A percentile compares a stretch with the other conserved stretches of the same genome.
Conservation (phyloP, 2,113 vertebrate species). For the Oncorhynchus masou region DNA sequence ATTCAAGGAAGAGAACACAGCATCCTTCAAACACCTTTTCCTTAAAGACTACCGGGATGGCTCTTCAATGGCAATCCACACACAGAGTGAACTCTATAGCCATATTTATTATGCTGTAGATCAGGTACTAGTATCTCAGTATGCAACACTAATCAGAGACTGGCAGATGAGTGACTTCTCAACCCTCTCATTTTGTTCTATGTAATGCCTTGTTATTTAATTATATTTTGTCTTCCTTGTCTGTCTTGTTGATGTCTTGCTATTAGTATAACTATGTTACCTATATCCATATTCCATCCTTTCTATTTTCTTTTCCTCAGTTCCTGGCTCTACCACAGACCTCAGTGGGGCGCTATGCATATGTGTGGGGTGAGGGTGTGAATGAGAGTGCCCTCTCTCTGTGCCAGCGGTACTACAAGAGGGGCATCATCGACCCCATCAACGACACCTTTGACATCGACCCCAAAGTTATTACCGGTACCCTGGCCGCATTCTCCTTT, state of each 20-base stretch:
- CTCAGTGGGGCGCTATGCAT: slow-evolving; percentile 82
- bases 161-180: neutral
- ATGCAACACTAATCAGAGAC: neutral
- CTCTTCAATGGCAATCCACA: slow-evolving; percentile 76
- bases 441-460: slow-evolving; percentile 94
- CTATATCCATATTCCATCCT: neutral
- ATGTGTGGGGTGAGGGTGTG: slow-evolving; percentile 61
- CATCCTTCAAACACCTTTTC: slow-evolving; percentile 89
- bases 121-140: slow-evolving; percentile 66
- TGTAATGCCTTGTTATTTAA: neutral
- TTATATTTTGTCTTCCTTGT: neutral
- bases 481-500: slow-evolving; percentile 5
- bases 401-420: slow-evolving; percentile 84
- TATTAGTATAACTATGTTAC: too few species aligned
- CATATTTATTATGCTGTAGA: slow-evolving; percentile 75
- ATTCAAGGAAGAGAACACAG: slow-evolving; percentile 90
- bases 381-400: slow-evolving; percentile 80
- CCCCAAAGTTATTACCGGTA: slow-evolving; percentile 80
- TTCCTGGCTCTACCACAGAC: slow-evolving; percentile 80
- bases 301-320: slow-evolving; percentile 57
- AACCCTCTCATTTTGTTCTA: neutral
- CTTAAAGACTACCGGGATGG: slow-evolving; percentile 80
- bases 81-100: slow-evolving; percentile 73
- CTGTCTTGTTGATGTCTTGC: neutral
- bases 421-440: slow-evolving; percentile 83